Evolutionary conservation across 2,888 invertebrate genomes (phyloP), one percentile per base, ranked within the genome.

Genomic region (Ernsta delagoae): DNA sequence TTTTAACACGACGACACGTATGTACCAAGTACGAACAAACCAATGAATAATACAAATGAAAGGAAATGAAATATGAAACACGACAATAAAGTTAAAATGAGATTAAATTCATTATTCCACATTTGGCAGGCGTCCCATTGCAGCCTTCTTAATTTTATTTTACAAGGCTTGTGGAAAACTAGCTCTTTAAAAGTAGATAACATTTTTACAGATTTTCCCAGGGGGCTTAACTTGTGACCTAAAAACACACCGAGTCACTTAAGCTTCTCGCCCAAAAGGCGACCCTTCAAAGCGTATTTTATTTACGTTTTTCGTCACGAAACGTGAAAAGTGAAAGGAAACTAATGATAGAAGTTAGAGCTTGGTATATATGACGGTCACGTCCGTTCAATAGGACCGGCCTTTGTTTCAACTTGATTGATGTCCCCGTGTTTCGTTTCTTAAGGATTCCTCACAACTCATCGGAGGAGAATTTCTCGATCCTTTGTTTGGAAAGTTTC

Each of bases 351-450:
- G 70, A 74, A 75, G 73, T 75, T 75, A 69, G 71, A 72, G 71
- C 48, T 59, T 68, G 62, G 71, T 75, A 71, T 74, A 72, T 74
- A 78, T 76, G 75, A 75, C 70, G 75, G 72, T 77, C 78, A 76
- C 77, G 78, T 77, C 73, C 77, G 74, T 75, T 74, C 76, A 73
- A 79, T 79, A 76, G 77, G 76, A 75, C 73, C 75, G 76, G 73
- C 79, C 78, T 81, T 83, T 80, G 78, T 79, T 77, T 75, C 77
- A 74, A 72, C 80, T 82, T 85, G 86, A 84, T 85, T 80, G 86
- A 84, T 84, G 83, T 79, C 79, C 77, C 73, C 72, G 73, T 83
- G 80, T 79, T 78, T 79, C 77, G 77, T 75, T 78, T 76, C 77
- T 75, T 75, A 75, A 76, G 78, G 78, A 80, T 81, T 81, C 79